Conservation (phyloP, 2,888 invertebrate species). For the Caenorhabditis sp. region DNA sequence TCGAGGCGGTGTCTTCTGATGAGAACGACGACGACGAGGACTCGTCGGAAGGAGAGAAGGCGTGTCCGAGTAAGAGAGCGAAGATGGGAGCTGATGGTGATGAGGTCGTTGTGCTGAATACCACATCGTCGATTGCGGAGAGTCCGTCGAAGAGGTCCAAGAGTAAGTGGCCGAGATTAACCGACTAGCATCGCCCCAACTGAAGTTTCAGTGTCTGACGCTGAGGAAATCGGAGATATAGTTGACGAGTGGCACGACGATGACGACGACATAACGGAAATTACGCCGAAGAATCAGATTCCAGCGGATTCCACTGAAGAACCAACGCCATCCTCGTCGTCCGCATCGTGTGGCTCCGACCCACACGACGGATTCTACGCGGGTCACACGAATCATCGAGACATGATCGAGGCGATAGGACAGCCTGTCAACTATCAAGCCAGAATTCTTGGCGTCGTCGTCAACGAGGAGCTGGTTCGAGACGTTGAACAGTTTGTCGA, state of each 20-base stretch:
- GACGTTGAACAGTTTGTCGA: constrained; percentile 4
- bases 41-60: constrained; percentile 7
- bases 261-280: neutral
- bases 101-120: constrained; percentile 28
- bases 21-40: constrained; percentile 33
- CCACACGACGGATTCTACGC: neutral
- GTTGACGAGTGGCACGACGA: constrained; percentile 43
- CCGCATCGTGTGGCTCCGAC: too few relatives aligned
- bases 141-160: too few relatives aligned
- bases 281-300: neutral
- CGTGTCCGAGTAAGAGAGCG: constrained; percentile 12
- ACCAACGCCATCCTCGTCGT: neutral
- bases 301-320: too few relatives aligned
- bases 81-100: constrained; percentile 4
- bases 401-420: neutral
- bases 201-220: neutral
- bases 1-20: neutral
- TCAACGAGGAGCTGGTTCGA: constrained; percentile 16
- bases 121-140: neutral
- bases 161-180: too few relatives aligned
- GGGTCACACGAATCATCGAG: constrained; percentile 13
- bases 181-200: neutral
- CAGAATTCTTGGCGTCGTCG: constrained; percentile 38
- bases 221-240: constrained; percentile 39
- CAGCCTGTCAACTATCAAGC: constrained; percentile 49